Evolutionary conservation across 1,140 invertebrate species (phyloP).

Genomic region (Pemphigus obesinymphae): DNA sequence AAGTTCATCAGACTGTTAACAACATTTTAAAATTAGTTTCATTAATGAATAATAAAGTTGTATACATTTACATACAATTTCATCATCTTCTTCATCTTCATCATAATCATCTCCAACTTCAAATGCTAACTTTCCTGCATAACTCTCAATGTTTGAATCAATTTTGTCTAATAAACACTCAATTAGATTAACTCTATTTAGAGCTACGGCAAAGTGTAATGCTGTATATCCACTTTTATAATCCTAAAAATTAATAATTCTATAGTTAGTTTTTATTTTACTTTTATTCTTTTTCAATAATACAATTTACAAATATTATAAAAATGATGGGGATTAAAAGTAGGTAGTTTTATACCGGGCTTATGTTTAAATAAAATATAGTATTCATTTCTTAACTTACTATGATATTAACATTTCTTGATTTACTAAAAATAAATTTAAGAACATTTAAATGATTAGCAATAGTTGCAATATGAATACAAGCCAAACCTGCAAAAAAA

Average conservation of each 20-base stretch:
- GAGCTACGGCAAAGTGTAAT: constrained; percentile 30
- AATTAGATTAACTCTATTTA: constrained; percentile 20
- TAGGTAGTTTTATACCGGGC: no score
- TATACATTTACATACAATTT: constrained; percentile 15
- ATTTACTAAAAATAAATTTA: constrained; percentile 7
- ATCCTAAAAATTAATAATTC: constrained; percentile 9
- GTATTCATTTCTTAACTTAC: not conserved
- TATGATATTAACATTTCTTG: constrained; percentile 27
- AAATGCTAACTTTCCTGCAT: constrained; percentile 28
- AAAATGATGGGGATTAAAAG: not conserved
- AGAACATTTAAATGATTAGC: constrained; percentile 24
- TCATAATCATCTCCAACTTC: constrained; percentile 22
- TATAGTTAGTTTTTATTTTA: no score
- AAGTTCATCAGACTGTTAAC: not conserved
- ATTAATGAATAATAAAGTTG: not conserved
- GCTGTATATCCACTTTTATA: constrained; percentile 34
- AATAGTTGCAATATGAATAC: constrained; percentile 36
- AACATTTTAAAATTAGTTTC: not conserved
- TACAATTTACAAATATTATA: not conserved
- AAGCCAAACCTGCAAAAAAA: constrained; percentile 22
- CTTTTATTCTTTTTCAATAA: not conserved
- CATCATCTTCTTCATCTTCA: constrained; percentile 18
- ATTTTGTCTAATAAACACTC: constrained; percentile 25
- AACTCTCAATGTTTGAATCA: constrained; percentile 22
- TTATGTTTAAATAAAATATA: no score